Conservation (phyloP, 2,113 vertebrate genomes). For the Panthera tigris region DNA sequence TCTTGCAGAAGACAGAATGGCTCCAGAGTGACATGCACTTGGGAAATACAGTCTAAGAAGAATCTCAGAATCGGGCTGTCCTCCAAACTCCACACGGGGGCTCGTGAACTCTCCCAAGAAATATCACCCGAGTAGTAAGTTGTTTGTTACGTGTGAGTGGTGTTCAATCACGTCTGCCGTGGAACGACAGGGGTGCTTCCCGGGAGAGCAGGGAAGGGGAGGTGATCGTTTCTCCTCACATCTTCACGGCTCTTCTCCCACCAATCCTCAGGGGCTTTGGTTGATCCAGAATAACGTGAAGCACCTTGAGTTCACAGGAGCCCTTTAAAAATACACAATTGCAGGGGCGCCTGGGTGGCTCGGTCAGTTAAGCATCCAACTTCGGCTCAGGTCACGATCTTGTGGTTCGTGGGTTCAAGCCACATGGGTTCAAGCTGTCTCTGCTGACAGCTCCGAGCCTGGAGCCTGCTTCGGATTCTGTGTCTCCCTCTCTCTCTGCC, state of each 20-base stretch:
- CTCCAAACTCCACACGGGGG: neutral
- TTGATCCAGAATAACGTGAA: neutral
- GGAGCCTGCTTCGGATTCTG: no score
- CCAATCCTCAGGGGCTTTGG: neutral
- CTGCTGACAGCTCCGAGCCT: no score
- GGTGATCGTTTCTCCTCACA: neutral
- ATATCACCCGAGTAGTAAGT: no score
- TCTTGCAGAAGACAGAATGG: neutral
- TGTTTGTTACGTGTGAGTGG: neutral
- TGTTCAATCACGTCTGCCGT: accelerated
- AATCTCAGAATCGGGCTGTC: neutral
- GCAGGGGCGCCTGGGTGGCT: neutral
- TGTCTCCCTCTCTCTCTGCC: no score
- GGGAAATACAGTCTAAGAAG: neutral
- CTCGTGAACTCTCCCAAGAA: neutral
- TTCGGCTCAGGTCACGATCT: no score
- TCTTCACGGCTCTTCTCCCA: neutral
- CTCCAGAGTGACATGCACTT: neutral
- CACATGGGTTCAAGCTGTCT: no score
- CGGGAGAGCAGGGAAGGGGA: neutral
- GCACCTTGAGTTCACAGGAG: neutral
- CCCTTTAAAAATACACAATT: neutral
- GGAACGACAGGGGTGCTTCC: neutral
- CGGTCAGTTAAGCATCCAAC: no score
- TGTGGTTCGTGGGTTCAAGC: no score